Percentiles rank a stretch among this genome's conserved stretches.
phyloP scores from a whole-genome alignment of 2,888 invertebrate species.

The Augiades crinisus region DNA sequence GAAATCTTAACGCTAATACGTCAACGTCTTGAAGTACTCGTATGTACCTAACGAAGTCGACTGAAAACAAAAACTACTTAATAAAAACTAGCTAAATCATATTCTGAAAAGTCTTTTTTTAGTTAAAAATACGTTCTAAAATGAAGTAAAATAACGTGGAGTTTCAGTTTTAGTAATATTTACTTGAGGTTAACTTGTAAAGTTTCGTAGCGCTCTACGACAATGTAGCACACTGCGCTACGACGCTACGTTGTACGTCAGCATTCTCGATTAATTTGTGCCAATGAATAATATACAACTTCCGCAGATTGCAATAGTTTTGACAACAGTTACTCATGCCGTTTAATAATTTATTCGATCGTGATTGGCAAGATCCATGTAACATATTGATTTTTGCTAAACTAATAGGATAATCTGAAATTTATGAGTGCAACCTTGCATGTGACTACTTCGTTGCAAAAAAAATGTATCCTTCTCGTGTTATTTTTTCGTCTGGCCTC shows the following conservation, averaged over 20 bases:
- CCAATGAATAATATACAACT: conserved; percentile 6
- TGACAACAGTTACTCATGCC: not conserved
- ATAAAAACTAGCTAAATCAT: too few relatives aligned
- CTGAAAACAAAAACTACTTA: too few relatives aligned
- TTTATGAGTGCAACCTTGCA: not conserved
- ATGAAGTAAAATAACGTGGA: not conserved
- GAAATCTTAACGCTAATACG: too few relatives aligned
- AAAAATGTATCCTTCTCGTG: not conserved
- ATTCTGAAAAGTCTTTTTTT: too few relatives aligned
- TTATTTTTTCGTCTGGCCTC: not conserved
- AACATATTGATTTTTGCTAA: not conserved
- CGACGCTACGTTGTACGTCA: conserved; percentile 6
- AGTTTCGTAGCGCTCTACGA: conserved; percentile 18
- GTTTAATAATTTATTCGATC: not conserved
- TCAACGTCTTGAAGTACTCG: too few relatives aligned
- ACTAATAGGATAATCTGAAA: not conserved
- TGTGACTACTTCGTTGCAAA: not conserved
- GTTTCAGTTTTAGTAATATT: not conserved
- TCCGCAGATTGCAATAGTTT: conserved; percentile 1
- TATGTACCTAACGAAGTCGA: too few relatives aligned
- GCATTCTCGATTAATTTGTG: conserved; percentile 29
- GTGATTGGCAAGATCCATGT: not conserved
- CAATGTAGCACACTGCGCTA: conserved; percentile 9
- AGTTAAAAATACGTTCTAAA: too few relatives aligned
- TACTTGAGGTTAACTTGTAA: not conserved